phyloP scores from a whole-genome alignment of 2,113 vertebrate species.

The Loxodonta africana region DNA sequence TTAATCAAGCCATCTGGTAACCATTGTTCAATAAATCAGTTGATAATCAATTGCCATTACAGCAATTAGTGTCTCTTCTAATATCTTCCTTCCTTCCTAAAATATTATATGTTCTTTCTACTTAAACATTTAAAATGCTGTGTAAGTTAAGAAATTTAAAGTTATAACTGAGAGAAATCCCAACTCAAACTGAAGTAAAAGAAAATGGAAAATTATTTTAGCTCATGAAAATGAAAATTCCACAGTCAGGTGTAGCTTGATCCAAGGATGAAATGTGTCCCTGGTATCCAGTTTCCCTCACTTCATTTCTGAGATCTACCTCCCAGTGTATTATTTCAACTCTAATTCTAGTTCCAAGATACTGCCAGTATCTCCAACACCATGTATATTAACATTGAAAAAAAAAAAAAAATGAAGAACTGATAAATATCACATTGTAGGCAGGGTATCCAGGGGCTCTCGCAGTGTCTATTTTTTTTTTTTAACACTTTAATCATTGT shows the following conservation, averaged over 20 bases:
- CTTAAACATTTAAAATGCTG: not conserved
- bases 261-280: not conserved
- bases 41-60: not conserved
- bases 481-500: not conserved
- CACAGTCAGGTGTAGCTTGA: not conserved
- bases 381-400: not conserved
- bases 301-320: not conserved
- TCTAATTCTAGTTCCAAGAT: not conserved
- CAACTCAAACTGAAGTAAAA: not conserved
- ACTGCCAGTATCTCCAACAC: not conserved
- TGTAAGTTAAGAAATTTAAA: constrained; percentile 15
- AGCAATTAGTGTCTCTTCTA: not conserved
- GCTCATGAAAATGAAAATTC: not conserved
- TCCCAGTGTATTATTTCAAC: not conserved
- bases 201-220: constrained; percentile 42
- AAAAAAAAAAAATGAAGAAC: not conserved
- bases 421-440: not conserved
- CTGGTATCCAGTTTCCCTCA: not conserved
- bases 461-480: too few species aligned
- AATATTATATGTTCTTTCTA: not conserved
- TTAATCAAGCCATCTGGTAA: not conserved
- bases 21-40: not conserved
- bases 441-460: not conserved
- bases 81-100: not conserved
- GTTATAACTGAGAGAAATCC: not conserved